Evolutionary conservation across 2,113 vertebrate genomes (phyloP).

Genomic region (Acanthochromis polyacanthus): DNA sequence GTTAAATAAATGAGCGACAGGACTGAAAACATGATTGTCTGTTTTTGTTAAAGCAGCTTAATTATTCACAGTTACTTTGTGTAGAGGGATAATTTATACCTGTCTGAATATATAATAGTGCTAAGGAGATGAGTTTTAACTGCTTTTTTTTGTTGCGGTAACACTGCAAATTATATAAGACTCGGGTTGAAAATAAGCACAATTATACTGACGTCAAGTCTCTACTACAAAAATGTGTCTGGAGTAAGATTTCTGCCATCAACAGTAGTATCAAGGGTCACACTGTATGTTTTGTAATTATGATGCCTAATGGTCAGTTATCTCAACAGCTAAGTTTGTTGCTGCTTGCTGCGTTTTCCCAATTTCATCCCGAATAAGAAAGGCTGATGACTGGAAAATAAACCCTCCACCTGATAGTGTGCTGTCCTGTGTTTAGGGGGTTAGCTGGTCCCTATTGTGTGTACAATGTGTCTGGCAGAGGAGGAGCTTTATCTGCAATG

Average conservation of each 20-base stretch:
- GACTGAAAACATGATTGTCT: neutral
- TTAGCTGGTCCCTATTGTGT: constrained; percentile 46
- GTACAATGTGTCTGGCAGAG: constrained; percentile 45
- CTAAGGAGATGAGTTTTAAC: too few species aligned
- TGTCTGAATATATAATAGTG: neutral
- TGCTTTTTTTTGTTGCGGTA: too few species aligned
- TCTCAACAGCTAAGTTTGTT: neutral
- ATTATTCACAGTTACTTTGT: neutral
- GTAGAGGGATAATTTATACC: neutral
- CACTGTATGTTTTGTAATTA: neutral
- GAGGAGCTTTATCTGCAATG: constrained; percentile 79
- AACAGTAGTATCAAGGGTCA: neutral
- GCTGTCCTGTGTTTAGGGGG: constrained; percentile 13
- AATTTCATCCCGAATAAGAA: neutral
- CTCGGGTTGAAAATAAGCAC: neutral
- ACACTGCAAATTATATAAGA: neutral
- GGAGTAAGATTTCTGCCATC: neutral
- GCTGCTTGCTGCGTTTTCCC: neutral
- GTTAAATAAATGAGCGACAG: neutral
- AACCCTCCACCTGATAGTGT: neutral
- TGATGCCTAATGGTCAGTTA: neutral
- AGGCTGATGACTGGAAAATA: neutral
- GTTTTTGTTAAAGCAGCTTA: neutral
- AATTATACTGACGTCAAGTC: neutral
- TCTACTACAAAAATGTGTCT: neutral